These are phyloP conservation scores for Dasysyrphus albostriatus DNA, from an alignment of 2,888 invertebrate species.

Conservation along the genomic window DNA sequence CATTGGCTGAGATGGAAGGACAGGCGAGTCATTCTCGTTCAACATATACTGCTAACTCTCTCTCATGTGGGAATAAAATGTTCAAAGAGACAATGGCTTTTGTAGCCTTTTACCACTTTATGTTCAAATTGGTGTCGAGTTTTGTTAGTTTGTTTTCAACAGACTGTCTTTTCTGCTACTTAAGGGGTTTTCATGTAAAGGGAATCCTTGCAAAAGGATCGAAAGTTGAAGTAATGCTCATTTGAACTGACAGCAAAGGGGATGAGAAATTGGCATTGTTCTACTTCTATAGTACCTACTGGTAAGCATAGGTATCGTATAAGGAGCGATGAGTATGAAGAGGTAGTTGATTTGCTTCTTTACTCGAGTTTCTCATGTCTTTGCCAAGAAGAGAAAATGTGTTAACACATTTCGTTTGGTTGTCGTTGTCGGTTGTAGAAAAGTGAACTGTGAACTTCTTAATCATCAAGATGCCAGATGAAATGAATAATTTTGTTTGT, in stretches of 20 bases:
- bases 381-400: constrained; percentile 37
- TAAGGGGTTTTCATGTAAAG: constrained; percentile 29
- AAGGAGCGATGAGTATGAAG: neutral
- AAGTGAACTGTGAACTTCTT: constrained; percentile 55
- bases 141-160: constrained; percentile 56
- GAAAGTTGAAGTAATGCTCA: constrained; percentile 50
- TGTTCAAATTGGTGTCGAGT: constrained; percentile 58
- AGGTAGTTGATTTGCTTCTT: neutral
- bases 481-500: constrained; percentile 51
- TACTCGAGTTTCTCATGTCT: constrained; percentile 34
- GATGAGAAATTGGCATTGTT: constrained; percentile 26
- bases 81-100: constrained; percentile 54
- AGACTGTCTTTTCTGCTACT: constrained; percentile 35
- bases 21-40: neutral
- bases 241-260: constrained; percentile 15
- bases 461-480: constrained; percentile 59
- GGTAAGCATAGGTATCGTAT: no score
- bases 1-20: constrained; percentile 13
- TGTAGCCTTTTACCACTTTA: constrained; percentile 62
- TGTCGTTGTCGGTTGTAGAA: constrained; percentile 45
- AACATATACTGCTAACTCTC: constrained; percentile 5
- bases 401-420: constrained; percentile 54
- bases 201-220: constrained; percentile 50
- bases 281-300: neutral
- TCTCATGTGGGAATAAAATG: constrained; percentile 14